Base-by-base conservation (phyloP, 1,140 invertebrate species). In the Drosophila suzukii region DNA sequence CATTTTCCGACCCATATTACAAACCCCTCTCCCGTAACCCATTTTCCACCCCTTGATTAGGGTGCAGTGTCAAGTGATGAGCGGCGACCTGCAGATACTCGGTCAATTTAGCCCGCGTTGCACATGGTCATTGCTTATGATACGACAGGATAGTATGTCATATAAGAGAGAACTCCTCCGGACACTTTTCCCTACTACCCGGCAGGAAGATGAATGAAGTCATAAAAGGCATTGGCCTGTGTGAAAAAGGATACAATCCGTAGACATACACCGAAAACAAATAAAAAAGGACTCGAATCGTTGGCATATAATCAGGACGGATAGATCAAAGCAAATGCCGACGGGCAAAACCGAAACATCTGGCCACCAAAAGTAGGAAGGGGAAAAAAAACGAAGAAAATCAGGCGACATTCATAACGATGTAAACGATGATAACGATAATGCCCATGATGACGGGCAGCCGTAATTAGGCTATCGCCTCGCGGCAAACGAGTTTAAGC, bases 71-170 rank as follows among this genome's bases (percentile, higher is more conserved):
- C 66, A 71, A 71, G 67, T 49, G 63, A 68, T 56, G 67, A 70
- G 50, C 34, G 43, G 36, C 36, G 30, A 71, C 51, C 67, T 36
- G 66, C 20, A 66, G 61, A 68, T 34, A 47, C 24, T 68, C 47
- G 58, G 53, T 75, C 63, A 74, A 72, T 73, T 66, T 80, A 36
- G 67, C 13, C 38, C 32, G 60, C 68, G 63, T 50, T 41, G 78
- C 85, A 86, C 84, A 81, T 86, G 78, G 66, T 66, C 73, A 84
- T 84, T 84, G 80, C 67, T 66, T 73, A 76, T 68, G 77, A 75
- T 78, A 34, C 49, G 49, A 34, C 49, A 17, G 73, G 46, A 58
- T 50, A 39, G 54, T 74, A 56, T 66, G 62, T 57, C 54, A 70
- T 59, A 53, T n/a, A 20, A 20, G 17, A 4, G 73, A n/a, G n/a